Base-by-base conservation (phyloP, 2,113 vertebrate species). In the Trogon melanurus region DNA sequence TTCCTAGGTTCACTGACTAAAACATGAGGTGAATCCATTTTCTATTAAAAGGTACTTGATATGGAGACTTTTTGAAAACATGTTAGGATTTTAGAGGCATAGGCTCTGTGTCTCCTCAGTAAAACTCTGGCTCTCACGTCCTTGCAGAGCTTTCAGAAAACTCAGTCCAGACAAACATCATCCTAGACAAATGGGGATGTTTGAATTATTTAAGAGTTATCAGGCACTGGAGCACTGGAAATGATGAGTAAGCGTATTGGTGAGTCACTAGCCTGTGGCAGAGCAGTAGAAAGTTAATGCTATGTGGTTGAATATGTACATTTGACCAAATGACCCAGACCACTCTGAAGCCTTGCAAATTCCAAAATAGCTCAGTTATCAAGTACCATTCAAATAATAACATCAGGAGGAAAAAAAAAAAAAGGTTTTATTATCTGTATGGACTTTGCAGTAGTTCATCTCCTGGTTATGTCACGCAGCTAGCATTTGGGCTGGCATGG, bases 241-340 rank as follows among this genome's bases (percentile, higher is more conserved):
- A 9, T 81, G 88, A 83, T 91, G 85, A 91, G 11, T 65, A 88
- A 92, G 79, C 13, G 0, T 67, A 25, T n/a, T 93, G 64, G 51
- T 91, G 79, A 96, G 79, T 93, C 85, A 85, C 41, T 85, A 67
- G 85, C 79, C 58, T 73, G 61, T 78, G 64, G 82, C 72, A 80
- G 85, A 83, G 38, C 47, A 72, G 45, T 21, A 85, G 62, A 54
- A 88, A 89, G 56, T 90, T 94, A 76, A 76, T 82, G 85, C 71
- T 69, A 41, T 58, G 11, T 89, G 36, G 19, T 21, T 85, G 71
- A 81, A 81, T 38, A 53, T 64, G 62, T 34, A 50, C 34, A 57
- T 88, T 94, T 93, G 62, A 85, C 78, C 0, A 0, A 94, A 88
- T 93, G 79, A 85, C n/a, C 84, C 62, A 73, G 62, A 85, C 36